Evolutionary conservation across 2,888 invertebrate genomes (phyloP).

Genomic region (Hedychridium roseum): DNA sequence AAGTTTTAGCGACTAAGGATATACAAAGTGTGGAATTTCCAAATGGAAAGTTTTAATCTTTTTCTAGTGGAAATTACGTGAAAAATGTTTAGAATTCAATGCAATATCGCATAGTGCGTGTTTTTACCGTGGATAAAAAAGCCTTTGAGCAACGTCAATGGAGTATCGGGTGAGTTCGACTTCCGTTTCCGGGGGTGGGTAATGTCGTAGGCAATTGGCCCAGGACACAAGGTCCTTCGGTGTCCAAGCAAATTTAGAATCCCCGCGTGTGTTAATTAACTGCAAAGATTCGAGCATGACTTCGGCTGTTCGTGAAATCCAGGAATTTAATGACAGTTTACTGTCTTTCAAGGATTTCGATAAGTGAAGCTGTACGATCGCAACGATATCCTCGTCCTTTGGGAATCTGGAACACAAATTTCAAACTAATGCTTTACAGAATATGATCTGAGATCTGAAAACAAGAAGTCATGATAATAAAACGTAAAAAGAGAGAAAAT

Average conservation of each 20-base stretch:
- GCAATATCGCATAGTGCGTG: not conserved
- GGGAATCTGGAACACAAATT: constrained; percentile 35
- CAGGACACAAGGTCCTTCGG: constrained; percentile 52
- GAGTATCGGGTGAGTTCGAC: constrained; percentile 40
- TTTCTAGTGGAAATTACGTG: not conserved
- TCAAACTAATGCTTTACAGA: too few relatives aligned
- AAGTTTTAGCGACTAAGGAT: not conserved
- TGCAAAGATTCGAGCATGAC: constrained; percentile 47
- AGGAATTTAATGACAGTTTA: constrained; percentile 38
- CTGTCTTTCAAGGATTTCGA: constrained; percentile 40
- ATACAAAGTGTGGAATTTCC: not conserved
- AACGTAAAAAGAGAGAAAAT: too few relatives aligned
- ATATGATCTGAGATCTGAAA: too few relatives aligned
- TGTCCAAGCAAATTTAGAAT: constrained; percentile 39
- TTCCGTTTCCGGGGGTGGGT: constrained; percentile 45
- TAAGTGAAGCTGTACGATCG: constrained; percentile 52
- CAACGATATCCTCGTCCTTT: constrained; percentile 41
- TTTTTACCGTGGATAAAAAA: constrained; percentile 49
- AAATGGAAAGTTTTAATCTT: not conserved
- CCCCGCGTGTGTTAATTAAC: constrained; percentile 31
- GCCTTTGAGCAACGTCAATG: constrained; percentile 46
- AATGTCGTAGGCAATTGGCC: constrained; percentile 49
- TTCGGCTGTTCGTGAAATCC: constrained; percentile 45
- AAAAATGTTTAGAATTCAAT: not conserved
- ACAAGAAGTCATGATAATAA: too few relatives aligned